These are phyloP conservation scores for Apeira syringaria DNA, from an alignment of 2,888 invertebrate genomes.

Conservation along the genomic window DNA sequence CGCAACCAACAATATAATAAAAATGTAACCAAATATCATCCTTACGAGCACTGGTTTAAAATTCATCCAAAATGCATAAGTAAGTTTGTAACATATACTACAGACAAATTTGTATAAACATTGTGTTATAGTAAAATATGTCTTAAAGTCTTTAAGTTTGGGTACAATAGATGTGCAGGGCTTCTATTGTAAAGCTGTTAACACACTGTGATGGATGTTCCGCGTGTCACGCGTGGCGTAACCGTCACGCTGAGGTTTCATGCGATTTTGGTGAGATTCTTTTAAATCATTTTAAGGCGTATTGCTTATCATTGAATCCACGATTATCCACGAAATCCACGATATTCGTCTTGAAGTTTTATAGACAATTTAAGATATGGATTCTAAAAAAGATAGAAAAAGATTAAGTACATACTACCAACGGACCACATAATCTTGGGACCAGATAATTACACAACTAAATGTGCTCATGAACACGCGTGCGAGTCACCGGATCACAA, in stretches of 20 bases:
- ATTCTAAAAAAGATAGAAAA: too few species aligned
- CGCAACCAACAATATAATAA: constrained; percentile 30
- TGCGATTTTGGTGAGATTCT: constrained; percentile 50
- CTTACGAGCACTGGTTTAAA: constrained; percentile 6
- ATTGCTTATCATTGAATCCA: too few species aligned
- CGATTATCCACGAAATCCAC: too few species aligned
- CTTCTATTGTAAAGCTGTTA: constrained; percentile 46
- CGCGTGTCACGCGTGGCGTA: constrained; percentile 69
- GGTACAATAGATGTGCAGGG: constrained; percentile 20
- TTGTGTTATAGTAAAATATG: constrained; percentile 23
- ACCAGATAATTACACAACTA: too few species aligned
- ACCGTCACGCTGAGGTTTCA: constrained; percentile 66
- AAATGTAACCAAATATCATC: constrained; percentile 9
- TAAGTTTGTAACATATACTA: constrained; percentile 45
- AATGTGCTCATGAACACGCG: too few species aligned
- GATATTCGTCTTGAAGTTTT: too few species aligned
- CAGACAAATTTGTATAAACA: constrained; percentile 24
- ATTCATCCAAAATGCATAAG: constrained; percentile 20
- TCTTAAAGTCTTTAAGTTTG: constrained; percentile 22
- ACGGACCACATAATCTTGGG: too few species aligned
- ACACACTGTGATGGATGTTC: constrained; percentile 73
- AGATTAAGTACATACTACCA: too few species aligned
- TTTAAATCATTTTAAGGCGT: too few species aligned
- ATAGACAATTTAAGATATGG: too few species aligned
- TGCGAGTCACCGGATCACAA: too few species aligned